Evolutionary conservation across 2,888 invertebrate genomes (phyloP), one percentile per base, ranked within the genome.

Genomic region (Volucella inflata): DNA sequence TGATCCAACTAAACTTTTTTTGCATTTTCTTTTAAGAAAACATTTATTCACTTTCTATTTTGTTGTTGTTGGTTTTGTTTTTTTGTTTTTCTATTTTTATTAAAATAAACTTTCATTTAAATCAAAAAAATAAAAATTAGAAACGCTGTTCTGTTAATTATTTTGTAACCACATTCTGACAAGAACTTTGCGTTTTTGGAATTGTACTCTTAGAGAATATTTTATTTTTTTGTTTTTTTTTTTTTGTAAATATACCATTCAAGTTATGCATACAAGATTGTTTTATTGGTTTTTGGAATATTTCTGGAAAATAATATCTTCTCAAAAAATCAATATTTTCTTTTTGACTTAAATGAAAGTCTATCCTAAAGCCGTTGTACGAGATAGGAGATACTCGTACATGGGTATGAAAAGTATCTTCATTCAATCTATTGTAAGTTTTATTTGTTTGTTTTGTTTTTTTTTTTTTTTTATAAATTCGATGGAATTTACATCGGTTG

Each of bases 341-440:
- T 50, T 44, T 68, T 71, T 70, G 70, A 84, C 79, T 80, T 60
- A 84, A 75, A 67, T 76, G 65, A 75, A 84, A 6, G 65, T 70
- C 70, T 70, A 59, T 84, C 21, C 36, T 64, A 11, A 30, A 6
- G 30, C 30, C 30, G 30, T 30, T 30, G 30, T 6, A 30, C 6
- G 30, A 30, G 30, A 30, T n/a, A n/a, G n/a, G n/a, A n/a, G n/a
- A n/a, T 30, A 30, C 30, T 4, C 4, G 6, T 30, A 6, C 30
- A 30, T 30, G 30, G 30, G 30, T 6, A 6, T 30, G 30, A 42
- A 38, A 65, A 30, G 40, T 60, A 30, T 6, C 30, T 30, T 79
- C 70, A 74, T 83, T 74, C 60, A 64, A 68, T 78, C 55, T 62
- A 50, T 70, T 70, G 59, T 68, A 74, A 65, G 72, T 55, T 64